Evolutionary conservation across 2,888 invertebrate species (phyloP).

Genomic region (Nebria brevicollis): DNA sequence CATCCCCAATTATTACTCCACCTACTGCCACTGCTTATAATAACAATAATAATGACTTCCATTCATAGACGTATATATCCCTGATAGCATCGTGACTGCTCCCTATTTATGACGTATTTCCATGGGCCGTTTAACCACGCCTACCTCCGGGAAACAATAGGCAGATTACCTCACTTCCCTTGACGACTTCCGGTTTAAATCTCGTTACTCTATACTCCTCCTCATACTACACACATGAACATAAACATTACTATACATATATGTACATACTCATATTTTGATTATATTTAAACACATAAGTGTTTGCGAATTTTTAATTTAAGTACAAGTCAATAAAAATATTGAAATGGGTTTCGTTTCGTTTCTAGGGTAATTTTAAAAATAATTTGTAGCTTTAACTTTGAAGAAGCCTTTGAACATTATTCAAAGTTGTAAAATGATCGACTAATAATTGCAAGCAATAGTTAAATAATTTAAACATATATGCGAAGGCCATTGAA

Average conservation of each 20-base stretch:
- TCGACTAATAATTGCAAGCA: no score
- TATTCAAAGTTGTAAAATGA: no score
- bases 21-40: neutral
- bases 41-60: neutral
- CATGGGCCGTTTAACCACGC: constrained; percentile 21
- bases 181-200: constrained; percentile 24
- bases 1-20: constrained; percentile 29
- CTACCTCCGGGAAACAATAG: constrained; percentile 26
- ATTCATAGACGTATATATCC: neutral
- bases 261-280: neutral
- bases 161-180: constrained; percentile 37
- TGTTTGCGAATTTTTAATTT: no score
- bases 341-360: no score
- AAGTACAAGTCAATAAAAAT: no score
- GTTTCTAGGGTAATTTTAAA: no score
- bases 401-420: no score
- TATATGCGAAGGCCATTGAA: constrained; percentile 38
- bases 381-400: no score
- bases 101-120: constrained; percentile 11
- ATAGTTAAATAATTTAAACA: constrained; percentile 25
- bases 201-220: constrained; percentile 2
- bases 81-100: neutral
- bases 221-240: constrained; percentile 1
- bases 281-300: neutral
- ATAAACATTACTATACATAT: neutral